Evolutionary conservation across 2,797 vertebrate species (phyloP).

Genomic region (Sparus aurata): DNA sequence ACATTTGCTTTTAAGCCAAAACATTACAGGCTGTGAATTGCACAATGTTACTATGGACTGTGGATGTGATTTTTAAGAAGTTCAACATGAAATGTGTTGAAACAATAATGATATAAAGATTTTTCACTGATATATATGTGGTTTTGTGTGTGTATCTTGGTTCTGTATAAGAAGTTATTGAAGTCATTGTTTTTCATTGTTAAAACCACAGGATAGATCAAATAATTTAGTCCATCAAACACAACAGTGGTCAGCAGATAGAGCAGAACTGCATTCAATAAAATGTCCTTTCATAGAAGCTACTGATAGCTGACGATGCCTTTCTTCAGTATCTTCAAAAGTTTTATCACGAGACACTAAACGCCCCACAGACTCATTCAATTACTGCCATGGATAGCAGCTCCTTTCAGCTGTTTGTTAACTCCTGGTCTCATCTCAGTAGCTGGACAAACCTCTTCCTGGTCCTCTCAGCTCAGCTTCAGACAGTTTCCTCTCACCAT

Average conservation of each 20-base stretch:
- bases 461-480: not conserved
- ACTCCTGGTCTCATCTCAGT: not conserved
- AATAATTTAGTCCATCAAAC: conserved; percentile 11
- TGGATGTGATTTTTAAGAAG: not conserved
- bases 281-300: not conserved
- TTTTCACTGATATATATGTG: not conserved
- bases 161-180: not conserved
- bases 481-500: not conserved
- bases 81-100: conserved; percentile 11
- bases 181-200: not conserved
- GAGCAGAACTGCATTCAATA: not conserved
- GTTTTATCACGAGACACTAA: not conserved
- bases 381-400: not conserved
- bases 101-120: conserved; percentile 2
- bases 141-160: not conserved
- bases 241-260: not conserved
- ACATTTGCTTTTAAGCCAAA: conserved; percentile 26
- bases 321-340: not conserved
- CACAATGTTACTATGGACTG: conserved; percentile 37
- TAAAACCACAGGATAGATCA: not conserved
- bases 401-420: not conserved
- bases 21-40: conserved; percentile 7
- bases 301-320: not conserved
- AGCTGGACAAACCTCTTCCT: not conserved
- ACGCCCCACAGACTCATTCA: not conserved